These are phyloP conservation scores for Gryllus bimaculatus DNA, from an alignment of 1,140 invertebrate genomes.

Conservation along the genomic window DNA sequence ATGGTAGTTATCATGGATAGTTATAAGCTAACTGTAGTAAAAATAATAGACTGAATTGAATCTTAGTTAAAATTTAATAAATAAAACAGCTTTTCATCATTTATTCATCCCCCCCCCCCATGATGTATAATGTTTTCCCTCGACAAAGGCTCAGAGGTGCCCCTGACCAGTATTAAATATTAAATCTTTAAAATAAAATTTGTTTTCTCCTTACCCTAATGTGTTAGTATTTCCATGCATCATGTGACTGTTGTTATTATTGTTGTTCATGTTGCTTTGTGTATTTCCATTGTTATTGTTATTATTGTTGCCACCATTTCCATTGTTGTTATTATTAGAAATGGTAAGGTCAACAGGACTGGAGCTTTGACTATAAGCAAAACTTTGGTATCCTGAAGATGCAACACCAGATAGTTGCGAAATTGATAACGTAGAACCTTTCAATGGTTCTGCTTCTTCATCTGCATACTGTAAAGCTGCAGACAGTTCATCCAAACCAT, in stretches of 20 bases:
- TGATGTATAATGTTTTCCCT: too few species aligned
- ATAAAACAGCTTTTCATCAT: too few species aligned
- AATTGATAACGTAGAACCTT: conserved; percentile 64
- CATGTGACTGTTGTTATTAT: background rate
- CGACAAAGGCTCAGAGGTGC: too few species aligned
- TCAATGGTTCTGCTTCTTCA: conserved; percentile 50
- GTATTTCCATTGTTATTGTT: conserved; percentile 17
- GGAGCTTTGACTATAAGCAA: conserved; percentile 81
- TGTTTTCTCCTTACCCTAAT: background rate
- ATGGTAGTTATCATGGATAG: too few species aligned
- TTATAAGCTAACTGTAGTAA: too few species aligned
- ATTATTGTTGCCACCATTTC: conserved; percentile 28
- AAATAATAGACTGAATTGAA: too few species aligned
- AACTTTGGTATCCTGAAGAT: conserved; percentile 83
- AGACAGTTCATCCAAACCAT: conserved; percentile 53
- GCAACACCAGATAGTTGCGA: conserved; percentile 73
- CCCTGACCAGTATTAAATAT: too few species aligned
- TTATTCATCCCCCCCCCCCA: too few species aligned
- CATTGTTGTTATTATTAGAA: conserved; percentile 29
- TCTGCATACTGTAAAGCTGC: conserved; percentile 53
- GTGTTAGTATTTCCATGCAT: background rate
- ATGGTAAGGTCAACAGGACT: conserved; percentile 71
- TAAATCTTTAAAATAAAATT: too few species aligned
- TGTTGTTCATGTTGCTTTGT: background rate
- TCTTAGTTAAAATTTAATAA: too few species aligned